Percentiles rank a stretch among this genome's conserved stretches.
Evolutionary conservation across 2,113 vertebrate species (phyloP).

Genomic region (Pluvianellus socialis): DNA sequence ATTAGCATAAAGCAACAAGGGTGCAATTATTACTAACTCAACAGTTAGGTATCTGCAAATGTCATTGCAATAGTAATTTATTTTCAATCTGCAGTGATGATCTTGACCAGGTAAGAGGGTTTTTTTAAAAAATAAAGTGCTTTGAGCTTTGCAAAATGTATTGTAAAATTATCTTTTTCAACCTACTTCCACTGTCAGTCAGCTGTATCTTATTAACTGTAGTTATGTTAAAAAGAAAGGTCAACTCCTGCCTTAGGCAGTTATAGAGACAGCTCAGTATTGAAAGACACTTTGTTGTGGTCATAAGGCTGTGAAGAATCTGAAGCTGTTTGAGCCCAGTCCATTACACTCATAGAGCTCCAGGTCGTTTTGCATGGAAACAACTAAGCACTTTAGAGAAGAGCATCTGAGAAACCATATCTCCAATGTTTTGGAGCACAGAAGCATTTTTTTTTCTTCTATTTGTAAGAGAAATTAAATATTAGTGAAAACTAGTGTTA

Average conservation of each 20-base stretch:
- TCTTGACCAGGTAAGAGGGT: background rate
- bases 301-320: background rate
- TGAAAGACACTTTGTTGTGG: background rate
- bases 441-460: background rate
- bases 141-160: background rate
- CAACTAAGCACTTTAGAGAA: no score
- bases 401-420: no score
- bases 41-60: background rate
- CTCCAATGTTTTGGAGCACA: background rate
- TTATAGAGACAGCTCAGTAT: background rate
- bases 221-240: background rate
- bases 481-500: no score
- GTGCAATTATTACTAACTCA: background rate
- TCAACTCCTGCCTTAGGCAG: fast-evolving
- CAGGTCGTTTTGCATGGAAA: no score
- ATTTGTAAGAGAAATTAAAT: background rate
- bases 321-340: background rate
- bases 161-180: background rate
- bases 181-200: fast-evolving
- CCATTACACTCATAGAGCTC: no score
- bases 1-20: background rate
- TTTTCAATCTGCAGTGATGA: background rate
- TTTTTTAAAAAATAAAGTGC: background rate
- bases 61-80: background rate
- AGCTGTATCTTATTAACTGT: background rate